These are phyloP conservation scores for Perizoma affinitatum DNA, from an alignment of 2,888 invertebrate genomes.

Conservation along the genomic window DNA sequence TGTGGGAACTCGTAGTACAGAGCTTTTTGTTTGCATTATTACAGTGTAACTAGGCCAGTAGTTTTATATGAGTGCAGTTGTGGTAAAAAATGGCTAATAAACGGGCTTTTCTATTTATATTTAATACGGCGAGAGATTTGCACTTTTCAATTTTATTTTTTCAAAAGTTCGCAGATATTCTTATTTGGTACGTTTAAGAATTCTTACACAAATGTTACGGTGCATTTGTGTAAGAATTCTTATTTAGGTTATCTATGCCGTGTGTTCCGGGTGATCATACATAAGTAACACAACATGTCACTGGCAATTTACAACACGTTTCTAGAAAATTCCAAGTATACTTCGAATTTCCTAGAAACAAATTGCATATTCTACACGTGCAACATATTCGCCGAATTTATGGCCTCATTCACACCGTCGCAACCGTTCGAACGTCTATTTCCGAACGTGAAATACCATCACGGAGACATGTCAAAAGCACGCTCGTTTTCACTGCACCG, in stretches of 20 bases:
- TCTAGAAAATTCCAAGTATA: constrained; percentile 20
- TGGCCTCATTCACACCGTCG: constrained; percentile 29
- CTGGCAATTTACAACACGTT: constrained; percentile 1
- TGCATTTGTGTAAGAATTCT: no score
- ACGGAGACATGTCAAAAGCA: constrained; percentile 31
- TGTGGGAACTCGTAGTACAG: constrained; percentile 46
- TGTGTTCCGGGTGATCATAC: no score
- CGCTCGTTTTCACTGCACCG: constrained; percentile 29
- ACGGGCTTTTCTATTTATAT: constrained; percentile 4
- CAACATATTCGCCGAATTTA: constrained; percentile 23
- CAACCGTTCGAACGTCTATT: constrained; percentile 29
- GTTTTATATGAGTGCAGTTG: constrained; percentile 8
- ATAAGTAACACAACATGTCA: no score
- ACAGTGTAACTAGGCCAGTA: constrained; percentile 40
- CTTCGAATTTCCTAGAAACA: constrained; percentile 30
- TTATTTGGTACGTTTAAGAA: no score
- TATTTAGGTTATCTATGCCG: no score
- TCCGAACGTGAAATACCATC: constrained; percentile 28
- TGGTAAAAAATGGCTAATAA: constrained; percentile 8
- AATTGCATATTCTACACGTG: constrained; percentile 37
- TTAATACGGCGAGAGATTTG: no score
- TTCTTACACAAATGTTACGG: no score
- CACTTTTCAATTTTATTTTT: no score
- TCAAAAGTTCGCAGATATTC: no score
- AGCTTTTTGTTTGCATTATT: constrained; percentile 52